phyloP scores from a whole-genome alignment of 1,140 invertebrate species.

The Eciton burchellii region DNA sequence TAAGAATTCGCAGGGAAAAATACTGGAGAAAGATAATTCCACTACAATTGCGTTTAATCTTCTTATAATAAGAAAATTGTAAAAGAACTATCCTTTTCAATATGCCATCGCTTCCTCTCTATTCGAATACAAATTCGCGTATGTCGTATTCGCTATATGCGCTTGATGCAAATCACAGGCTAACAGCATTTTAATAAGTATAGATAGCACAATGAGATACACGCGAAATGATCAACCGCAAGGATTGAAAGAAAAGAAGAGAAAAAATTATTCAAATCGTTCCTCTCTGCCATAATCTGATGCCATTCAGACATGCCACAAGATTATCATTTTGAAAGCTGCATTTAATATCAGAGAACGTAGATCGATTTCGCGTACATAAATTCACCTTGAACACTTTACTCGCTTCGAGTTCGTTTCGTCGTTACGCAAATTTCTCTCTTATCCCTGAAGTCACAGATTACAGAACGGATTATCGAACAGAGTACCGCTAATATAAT shows the following conservation, averaged over 20 bases:
- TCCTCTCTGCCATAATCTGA: constrained; percentile 46
- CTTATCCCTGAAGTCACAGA: constrained; percentile 12
- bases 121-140: constrained; percentile 9
- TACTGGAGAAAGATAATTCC: not conserved
- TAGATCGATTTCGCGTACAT: constrained; percentile 27
- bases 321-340: constrained; percentile 17
- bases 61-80: constrained; percentile 6
- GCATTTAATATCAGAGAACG: constrained; percentile 43
- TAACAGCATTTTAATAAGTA: constrained; percentile 47
- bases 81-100: constrained; percentile 19
- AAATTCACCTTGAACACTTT: constrained; percentile 29
- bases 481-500: constrained; percentile 27
- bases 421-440: constrained; percentile 13
- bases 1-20: not conserved
- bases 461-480: constrained; percentile 2
- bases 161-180: constrained; percentile 40
- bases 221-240: constrained; percentile 31
- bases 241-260: constrained; percentile 24
- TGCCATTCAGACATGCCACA: constrained; percentile 40
- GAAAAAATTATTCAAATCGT: constrained; percentile 26
- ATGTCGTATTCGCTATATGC: constrained; percentile 9
- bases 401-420: not conserved
- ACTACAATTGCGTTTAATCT: not conserved
- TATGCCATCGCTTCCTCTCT: not conserved
- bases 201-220: constrained; percentile 50